Percentiles rank a stretch among this genome's conserved stretches.
phyloP scores from a whole-genome alignment of 2,113 vertebrate species.

The Arizona elegans region DNA sequence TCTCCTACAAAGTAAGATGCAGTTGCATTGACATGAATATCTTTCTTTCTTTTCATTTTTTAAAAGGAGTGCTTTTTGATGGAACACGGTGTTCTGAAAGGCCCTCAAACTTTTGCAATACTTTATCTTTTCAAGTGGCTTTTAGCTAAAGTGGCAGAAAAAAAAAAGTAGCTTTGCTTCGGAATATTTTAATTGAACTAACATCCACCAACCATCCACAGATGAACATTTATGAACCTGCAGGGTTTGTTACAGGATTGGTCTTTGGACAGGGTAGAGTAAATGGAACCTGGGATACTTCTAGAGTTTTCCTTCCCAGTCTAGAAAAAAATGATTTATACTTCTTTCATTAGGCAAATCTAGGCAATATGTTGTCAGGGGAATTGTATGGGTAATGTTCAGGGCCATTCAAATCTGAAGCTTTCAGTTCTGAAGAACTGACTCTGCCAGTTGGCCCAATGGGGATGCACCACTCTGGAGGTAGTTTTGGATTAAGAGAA shows the following conservation, averaged over 20 bases:
- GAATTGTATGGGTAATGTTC: background rate
- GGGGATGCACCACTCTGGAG: background rate
- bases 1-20: background rate
- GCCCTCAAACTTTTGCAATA: conserved; percentile 1
- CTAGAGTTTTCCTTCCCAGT: background rate
- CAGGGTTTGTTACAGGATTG: background rate
- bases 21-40: background rate
- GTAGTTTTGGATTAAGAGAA: background rate
- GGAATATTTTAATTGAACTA: background rate
- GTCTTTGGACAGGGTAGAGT: background rate
- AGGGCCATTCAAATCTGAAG: background rate
- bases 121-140: conserved; percentile 26
- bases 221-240: background rate
- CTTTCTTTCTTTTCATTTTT: background rate
- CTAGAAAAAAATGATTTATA: background rate
- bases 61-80: background rate
- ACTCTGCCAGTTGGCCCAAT: background rate
- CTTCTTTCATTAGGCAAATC: background rate
- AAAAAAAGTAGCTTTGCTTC: background rate
- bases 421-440: background rate
- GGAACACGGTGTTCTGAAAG: conserved; percentile 27
- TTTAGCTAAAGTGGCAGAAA: conserved; percentile 1
- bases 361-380: background rate
- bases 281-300: background rate
- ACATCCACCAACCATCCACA: background rate